Evolutionary conservation across 2,888 invertebrate genomes (phyloP).

Genomic region (Stenurella melanura): DNA sequence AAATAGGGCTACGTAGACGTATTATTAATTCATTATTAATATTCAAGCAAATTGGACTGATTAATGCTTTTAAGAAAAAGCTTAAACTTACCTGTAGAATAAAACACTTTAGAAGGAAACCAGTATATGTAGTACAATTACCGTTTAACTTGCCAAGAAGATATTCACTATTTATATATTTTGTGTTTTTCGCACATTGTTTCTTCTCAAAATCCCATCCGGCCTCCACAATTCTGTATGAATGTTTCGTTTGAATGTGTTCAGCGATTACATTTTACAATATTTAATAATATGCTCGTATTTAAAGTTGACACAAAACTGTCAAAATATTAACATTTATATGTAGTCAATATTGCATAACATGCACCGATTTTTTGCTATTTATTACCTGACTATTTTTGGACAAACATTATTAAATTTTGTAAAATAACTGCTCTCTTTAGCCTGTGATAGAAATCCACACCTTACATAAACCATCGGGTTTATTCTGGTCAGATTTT

Average conservation of each 20-base stretch:
- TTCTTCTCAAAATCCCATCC: constrained; percentile 44
- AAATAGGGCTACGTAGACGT: constrained; percentile 61
- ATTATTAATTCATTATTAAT: constrained; percentile 60
- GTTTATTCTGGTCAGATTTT: constrained; percentile 52
- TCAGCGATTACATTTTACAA: constrained; percentile 52
- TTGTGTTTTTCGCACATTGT: constrained; percentile 19
- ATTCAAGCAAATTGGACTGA: constrained; percentile 70
- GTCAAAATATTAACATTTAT: background rate
- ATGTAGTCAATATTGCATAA: background rate
- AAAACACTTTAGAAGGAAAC: constrained; percentile 54
- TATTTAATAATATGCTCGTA: constrained; percentile 41
- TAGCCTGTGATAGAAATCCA: constrained; percentile 71
- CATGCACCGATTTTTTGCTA: too few species aligned
- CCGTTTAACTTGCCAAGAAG: constrained; percentile 67
- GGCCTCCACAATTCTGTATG: constrained; percentile 51
- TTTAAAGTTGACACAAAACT: background rate
- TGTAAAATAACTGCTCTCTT: constrained; percentile 54
- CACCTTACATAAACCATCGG: constrained; percentile 53
- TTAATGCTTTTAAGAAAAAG: constrained; percentile 67
- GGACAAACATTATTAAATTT: constrained; percentile 41
- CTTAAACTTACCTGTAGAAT: constrained; percentile 59
- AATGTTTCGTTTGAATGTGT: constrained; percentile 56
- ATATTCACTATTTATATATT: constrained; percentile 52
- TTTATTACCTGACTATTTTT: background rate
- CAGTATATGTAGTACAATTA: constrained; percentile 68